A percentile compares a stretch with the other conserved stretches of the same genome.
These are phyloP conservation scores for Mastacembelus armatus DNA, from an alignment of 2,797 vertebrate species.

Conservation along the genomic window DNA sequence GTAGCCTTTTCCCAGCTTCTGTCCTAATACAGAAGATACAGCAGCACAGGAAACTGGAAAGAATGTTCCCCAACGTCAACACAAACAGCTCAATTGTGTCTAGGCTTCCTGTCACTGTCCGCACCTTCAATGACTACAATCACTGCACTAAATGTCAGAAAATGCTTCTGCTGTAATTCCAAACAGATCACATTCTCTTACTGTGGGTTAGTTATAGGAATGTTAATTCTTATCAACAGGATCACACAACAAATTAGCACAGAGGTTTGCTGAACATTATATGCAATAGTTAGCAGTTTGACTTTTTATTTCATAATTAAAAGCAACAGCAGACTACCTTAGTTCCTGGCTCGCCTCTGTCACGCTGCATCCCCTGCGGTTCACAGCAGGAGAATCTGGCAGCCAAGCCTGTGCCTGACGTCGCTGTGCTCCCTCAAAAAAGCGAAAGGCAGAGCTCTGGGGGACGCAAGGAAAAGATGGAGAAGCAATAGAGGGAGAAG, in stretches of 20 bases:
- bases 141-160: neutral
- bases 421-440: constrained; percentile 70
- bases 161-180: constrained; percentile 20
- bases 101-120: constrained; percentile 64
- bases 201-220: neutral
- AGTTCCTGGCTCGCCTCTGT: constrained; percentile 79
- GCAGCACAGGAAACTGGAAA: constrained; percentile 46
- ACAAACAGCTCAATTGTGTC: constrained; percentile 67
- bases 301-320: neutral
- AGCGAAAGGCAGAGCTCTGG: constrained; percentile 67
- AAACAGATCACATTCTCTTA: constrained; percentile 12
- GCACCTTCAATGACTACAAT: constrained; percentile 43
- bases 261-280: neutral
- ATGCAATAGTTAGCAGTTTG: neutral
- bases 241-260: neutral
- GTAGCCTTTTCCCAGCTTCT: neutral
- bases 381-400: constrained; percentile 77
- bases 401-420: constrained; percentile 61
- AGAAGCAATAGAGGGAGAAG: constrained; percentile 51
- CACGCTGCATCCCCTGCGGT: constrained; percentile 74
- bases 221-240: constrained; percentile 1
- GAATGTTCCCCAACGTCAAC: constrained; percentile 47
- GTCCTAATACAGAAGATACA: constrained; percentile 18
- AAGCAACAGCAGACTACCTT: constrained; percentile 81
- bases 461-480: constrained; percentile 77